phyloP scores from a whole-genome alignment of 2,888 invertebrate species.

The Rhagium mordax region DNA sequence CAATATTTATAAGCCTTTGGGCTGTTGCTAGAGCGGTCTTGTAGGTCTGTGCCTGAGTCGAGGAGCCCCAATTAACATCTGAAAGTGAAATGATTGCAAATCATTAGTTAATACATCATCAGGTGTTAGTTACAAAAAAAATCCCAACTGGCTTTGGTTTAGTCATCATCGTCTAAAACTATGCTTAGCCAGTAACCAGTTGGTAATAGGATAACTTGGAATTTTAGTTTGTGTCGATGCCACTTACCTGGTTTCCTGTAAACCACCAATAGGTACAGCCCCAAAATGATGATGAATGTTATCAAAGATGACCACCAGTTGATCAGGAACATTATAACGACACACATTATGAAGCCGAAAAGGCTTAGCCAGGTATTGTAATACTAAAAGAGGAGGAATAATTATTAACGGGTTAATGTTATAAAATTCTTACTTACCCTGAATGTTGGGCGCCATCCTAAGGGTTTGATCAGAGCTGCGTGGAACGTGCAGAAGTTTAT shows the following conservation, averaged over 20 bases:
- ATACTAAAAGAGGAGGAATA: conserved; percentile 76
- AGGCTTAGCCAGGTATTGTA: conserved; percentile 95
- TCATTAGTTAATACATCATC: too few species aligned
- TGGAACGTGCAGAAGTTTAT: conserved; percentile 98
- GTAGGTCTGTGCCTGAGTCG: conserved; percentile 96
- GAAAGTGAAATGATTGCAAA: conserved; percentile 45
- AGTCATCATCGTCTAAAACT: too few species aligned
- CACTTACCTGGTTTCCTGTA: conserved; percentile 90
- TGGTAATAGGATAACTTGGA: too few species aligned
- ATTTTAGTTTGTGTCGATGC: not conserved
- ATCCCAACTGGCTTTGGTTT: too few species aligned
- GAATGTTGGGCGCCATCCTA: conserved; percentile 94
- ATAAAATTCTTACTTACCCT: conserved; percentile 74
- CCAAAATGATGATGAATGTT: conserved; percentile 90
- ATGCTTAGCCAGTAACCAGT: too few species aligned
- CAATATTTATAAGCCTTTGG: conserved; percentile 84
- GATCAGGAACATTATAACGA: conserved; percentile 94
- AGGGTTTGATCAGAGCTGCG: conserved; percentile 88
- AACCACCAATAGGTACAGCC: conserved; percentile 92
- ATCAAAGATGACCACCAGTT: conserved; percentile 94
- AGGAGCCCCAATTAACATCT: conserved; percentile 98
- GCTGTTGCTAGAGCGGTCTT: conserved; percentile 91
- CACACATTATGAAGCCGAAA: conserved; percentile 85
- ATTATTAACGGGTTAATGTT: conserved; percentile 26
- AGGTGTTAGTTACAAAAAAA: too few species aligned